Percentiles rank a stretch among this genome's conserved stretches.
phyloP scores from a whole-genome alignment of 2,797 vertebrate genomes.

The Enteromius anoplus region DNA sequence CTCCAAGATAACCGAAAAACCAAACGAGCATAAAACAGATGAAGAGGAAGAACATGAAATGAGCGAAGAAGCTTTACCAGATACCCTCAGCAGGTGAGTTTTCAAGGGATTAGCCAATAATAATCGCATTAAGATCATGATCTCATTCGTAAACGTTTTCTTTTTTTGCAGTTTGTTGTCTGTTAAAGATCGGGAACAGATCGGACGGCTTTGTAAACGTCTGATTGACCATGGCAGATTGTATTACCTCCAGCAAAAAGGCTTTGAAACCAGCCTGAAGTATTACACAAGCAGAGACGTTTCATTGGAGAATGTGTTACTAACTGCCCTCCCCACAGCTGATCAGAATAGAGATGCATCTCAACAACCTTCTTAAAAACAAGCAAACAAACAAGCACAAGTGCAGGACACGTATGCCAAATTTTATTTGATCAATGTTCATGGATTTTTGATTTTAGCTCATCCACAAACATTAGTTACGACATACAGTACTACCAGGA shows the following conservation, averaged over 20 bases:
- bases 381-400: conserved; percentile 1
- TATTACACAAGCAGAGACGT: conserved; percentile 79
- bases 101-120: neutral
- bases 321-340: conserved; percentile 82
- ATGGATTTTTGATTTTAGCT: neutral
- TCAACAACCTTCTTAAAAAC: conserved; percentile 3
- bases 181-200: conserved; percentile 78
- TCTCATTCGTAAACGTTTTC: neutral
- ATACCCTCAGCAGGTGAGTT: conserved; percentile 76
- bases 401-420: neutral
- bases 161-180: conserved; percentile 75
- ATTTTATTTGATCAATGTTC: conserved; percentile 22
- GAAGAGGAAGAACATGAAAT: conserved; percentile 72
- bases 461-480: neutral
- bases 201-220: conserved; percentile 88
- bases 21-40: neutral
- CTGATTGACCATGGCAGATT: conserved; percentile 88
- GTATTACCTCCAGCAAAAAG: conserved; percentile 80
- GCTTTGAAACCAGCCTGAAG: conserved; percentile 78
- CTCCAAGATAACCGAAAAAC: conserved; percentile 4
- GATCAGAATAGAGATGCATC: conserved; percentile 33
- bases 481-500: neutral
- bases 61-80: conserved; percentile 49
- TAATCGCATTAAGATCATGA: neutral
- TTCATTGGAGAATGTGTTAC: conserved; percentile 92